Conservation (phyloP, 2,797 vertebrate genomes). For the Anguilla anguilla region DNA sequence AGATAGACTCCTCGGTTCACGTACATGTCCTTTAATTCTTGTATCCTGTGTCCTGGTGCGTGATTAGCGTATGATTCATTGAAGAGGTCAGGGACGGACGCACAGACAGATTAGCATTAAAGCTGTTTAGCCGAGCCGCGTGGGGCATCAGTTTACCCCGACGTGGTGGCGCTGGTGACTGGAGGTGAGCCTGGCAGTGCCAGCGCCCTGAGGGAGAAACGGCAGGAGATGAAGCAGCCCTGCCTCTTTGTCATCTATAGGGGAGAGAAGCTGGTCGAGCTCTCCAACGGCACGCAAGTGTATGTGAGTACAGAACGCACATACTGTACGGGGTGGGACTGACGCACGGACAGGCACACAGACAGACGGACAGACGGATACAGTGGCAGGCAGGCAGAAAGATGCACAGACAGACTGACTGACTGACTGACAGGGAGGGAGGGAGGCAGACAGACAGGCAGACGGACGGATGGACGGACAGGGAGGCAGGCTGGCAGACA, state of each 20-base stretch:
- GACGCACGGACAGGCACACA: not conserved
- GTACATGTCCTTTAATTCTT: not conserved
- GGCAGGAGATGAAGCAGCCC: slow-evolving; percentile 29
- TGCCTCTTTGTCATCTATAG: slow-evolving; percentile 51
- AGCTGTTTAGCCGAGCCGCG: not conserved
- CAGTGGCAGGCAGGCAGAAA: not conserved
- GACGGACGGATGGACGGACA: no score
- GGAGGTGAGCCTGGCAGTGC: not conserved
- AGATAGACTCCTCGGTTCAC: not conserved
- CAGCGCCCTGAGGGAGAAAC: not conserved
- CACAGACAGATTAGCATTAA: slow-evolving; percentile 10
- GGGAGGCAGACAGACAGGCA: not conserved
- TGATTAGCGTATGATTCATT: not conserved
- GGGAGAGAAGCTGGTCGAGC: slow-evolving; percentile 40
- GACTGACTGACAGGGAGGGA: not conserved
- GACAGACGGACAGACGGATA: not conserved
- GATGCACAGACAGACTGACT: not conserved
- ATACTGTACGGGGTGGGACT: no score
- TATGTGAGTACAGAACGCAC: slow-evolving; percentile 46
- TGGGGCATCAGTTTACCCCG: not conserved
- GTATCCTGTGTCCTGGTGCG: not conserved
- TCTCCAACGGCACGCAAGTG: slow-evolving; percentile 34
- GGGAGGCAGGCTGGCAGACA: no score
- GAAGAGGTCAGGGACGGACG: not conserved
- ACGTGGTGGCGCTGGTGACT: not conserved